These are phyloP conservation scores for Cheiracanthium punctorium DNA, from an alignment of 2,888 invertebrate species.

Conservation along the genomic window DNA sequence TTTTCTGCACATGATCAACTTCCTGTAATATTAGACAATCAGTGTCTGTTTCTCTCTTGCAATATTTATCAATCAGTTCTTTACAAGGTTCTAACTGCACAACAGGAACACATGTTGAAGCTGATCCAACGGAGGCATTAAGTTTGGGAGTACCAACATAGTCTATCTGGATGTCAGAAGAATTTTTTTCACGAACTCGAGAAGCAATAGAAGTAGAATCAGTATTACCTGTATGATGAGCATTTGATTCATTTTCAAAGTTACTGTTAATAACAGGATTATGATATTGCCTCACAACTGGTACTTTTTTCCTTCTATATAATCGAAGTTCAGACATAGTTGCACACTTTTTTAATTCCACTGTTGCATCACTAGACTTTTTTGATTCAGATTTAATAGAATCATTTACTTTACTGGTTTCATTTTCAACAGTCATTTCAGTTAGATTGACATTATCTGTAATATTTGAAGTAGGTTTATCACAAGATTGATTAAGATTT, in stretches of 20 bases:
- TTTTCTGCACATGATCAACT: neutral
- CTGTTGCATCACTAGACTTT: neutral
- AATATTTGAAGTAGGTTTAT: neutral
- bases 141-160: neutral
- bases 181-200: too few species aligned
- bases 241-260: too few species aligned
- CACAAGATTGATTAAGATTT: neutral
- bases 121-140: neutral
- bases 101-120: neutral
- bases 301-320: neutral
- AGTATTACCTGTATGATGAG: too few species aligned
- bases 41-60: neutral
- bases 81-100: neutral
- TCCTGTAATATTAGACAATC: neutral
- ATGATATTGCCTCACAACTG: neutral
- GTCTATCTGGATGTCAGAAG: neutral
- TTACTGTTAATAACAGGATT: too few species aligned
- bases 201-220: too few species aligned
- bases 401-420: neutral
- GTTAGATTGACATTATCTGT: neutral
- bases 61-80: neutral
- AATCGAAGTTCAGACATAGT: slow-evolving; percentile 1
- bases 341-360: neutral
- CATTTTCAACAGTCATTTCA: neutral
- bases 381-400: neutral